phyloP scores from a whole-genome alignment of 2,888 invertebrate genomes.

The Mylabris sibirica region DNA sequence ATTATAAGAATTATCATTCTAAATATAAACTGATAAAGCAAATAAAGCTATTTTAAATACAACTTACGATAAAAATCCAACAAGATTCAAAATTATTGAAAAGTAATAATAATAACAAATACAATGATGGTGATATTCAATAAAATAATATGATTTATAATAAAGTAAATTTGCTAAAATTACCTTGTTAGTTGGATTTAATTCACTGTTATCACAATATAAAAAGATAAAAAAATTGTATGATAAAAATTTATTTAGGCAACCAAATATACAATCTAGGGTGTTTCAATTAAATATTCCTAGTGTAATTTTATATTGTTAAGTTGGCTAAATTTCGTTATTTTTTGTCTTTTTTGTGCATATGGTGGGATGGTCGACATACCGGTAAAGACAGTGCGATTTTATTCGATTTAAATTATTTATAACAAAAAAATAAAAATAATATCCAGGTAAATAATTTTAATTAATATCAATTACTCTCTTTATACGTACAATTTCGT shows the following conservation, averaged over 20 bases:
- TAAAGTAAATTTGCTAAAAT: neutral
- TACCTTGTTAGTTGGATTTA: neutral
- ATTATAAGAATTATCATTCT: neutral
- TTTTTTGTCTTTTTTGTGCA: constrained; percentile 8
- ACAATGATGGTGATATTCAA: too few relatives aligned
- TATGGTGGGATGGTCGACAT: constrained; percentile 29
- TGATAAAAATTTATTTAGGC: constrained; percentile 11
- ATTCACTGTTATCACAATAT: neutral
- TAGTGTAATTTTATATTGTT: neutral
- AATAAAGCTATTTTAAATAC: too few relatives aligned
- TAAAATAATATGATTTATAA: too few relatives aligned
- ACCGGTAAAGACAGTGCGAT: constrained; percentile 14
- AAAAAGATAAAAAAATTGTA: neutral
- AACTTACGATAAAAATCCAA: neutral
- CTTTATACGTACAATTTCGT: neutral
- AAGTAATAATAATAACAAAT: too few relatives aligned
- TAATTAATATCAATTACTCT: neutral
- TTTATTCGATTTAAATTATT: neutral
- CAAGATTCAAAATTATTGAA: neutral
- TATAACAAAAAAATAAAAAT: neutral
- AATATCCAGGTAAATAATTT: neutral
- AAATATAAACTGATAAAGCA: neutral
- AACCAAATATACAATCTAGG: constrained; percentile 22
- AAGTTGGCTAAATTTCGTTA: neutral
- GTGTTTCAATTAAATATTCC: constrained; percentile 13